Base-by-base conservation (phyloP, 2,797 vertebrate genomes). In the Eurystomus glaucurus region DNA sequence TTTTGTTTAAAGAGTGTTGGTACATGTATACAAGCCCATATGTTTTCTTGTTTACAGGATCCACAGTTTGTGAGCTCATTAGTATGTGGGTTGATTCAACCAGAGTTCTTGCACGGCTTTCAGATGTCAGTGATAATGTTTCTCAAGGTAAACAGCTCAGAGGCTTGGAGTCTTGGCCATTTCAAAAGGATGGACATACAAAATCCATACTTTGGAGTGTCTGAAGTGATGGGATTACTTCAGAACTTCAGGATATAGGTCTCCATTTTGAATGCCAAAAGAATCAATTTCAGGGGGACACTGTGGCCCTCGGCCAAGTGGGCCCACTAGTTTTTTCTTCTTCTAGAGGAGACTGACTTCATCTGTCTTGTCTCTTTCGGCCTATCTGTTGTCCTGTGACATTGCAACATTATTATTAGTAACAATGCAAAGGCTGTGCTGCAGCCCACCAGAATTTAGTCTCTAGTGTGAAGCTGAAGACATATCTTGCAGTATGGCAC, bases 271-370 rank as follows among this genome's bases (percentile, higher is more conserved):
- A 26, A 16, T 46, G 18, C 9, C 62, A 71, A 62, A 46, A 26
- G 10, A 12, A 41, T 28, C 18, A 3, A 0, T 33, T 68, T 35
- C 10, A 26, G 29, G 2, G 1, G 37, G 3, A 66, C 3, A 58
- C 2, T 29, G 9, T 8, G 10, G 17, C 11, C 39, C 14, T 54
- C 77, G 23, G 18, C 41, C 64, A 74, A 48, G 28, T 11, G 22
- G 14, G 3, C 6, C 31, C 35, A 66, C 1, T 16, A 33, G 11
- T 7, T 16, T 50, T 39, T 4, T 33, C 17, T 4, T 33, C 17
- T 65, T 71, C n/a, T 52, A 37, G n/a, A 80, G 33, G 9, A 70
- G 19, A 21, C 35, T 68, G 41, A 22, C n/a, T 51, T 8, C 33
- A 3, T 50, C 28, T 65, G 3, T 31, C 21, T 37, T 51, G 21